Conservation (phyloP, 2,888 invertebrate species). For the Charanyca ferruginea region DNA sequence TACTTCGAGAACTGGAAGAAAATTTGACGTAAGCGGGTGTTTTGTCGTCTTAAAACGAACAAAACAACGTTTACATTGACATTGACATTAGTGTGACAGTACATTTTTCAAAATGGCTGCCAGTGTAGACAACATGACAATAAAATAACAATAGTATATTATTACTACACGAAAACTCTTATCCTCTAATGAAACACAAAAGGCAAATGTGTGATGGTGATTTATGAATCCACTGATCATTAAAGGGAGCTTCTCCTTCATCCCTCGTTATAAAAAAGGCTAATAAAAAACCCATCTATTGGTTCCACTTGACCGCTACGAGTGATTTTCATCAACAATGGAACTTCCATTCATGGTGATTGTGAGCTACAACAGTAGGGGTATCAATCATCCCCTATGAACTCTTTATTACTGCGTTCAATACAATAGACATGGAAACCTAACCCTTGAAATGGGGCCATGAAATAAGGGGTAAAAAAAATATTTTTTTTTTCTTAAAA, state of each 20-base stretch:
- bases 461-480: constrained; percentile 17
- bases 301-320: constrained; percentile 54
- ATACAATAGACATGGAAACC: constrained; percentile 59
- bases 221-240: constrained; percentile 41
- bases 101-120: background rate
- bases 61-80: too few relatives aligned
- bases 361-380: constrained; percentile 53
- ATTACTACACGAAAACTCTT: background rate
- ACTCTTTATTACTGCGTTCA: constrained; percentile 67
- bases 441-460: constrained; percentile 49
- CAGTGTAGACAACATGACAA: constrained; percentile 2
- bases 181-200: constrained; percentile 25
- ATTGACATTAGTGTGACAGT: too few relatives aligned
- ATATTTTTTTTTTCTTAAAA: background rate
- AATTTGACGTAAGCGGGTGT: too few relatives aligned
- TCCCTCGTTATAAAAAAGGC: constrained; percentile 38
- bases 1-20: too few relatives aligned
- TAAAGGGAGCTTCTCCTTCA: constrained; percentile 24
- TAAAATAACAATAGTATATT: background rate
- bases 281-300: constrained; percentile 48
- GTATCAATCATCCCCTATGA: constrained; percentile 69
- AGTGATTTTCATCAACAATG: constrained; percentile 58
- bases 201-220: constrained; percentile 33
- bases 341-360: constrained; percentile 41
- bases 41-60: too few relatives aligned